Base-by-base conservation (phyloP, 1,140 invertebrate genomes). In the Drosophila ambigua region DNA sequence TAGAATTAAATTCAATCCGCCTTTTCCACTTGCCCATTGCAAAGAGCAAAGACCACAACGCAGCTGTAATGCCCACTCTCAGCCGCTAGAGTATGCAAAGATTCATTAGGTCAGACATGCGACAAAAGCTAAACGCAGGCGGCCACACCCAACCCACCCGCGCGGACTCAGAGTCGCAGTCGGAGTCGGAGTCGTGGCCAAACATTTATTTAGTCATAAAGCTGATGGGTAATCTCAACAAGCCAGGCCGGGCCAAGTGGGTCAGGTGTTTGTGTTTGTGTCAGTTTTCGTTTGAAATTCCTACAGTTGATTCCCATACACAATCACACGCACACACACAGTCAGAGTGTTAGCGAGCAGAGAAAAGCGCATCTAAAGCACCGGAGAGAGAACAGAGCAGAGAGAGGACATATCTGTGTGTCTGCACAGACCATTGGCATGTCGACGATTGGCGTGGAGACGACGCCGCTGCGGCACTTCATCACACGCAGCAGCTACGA, bases 121-220 rank as follows among this genome's bases (percentile, higher is more conserved):
- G 72, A 74, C 60, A 43, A 39, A n/a, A 46, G 43, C 61, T 26
- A 48, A 74, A 65, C 39, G n/a, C 52, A 5, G 15, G 45, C 62
- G 45, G 67, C 31, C 67, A 69, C 64, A 69, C 67, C 65, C 50
- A 8, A 44, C 48, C 23, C 24, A 11, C 26, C 16, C 11, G 5
- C 2, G 39, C 49, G 20, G 13, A 23, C 20, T 20, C 16, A 16
- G 16, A 16, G 16, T 1, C 20, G 20, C 15, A 23, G 28, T 1
- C 20, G 20, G 24, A 23, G 28, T 31, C 52, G 23, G 13, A 26
- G 53, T 53, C 55, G 31, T 31, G 24, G 60, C 24, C 69, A 66
- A 51, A 58, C 74, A 75, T 67, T 82, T 87, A 82, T 82, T 79
- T 69, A 71, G 83, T 76, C 83, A 72, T 88, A 88, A 88, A 88